Conservation (phyloP, 2,888 invertebrate species). For the Listrodromus nycthemerus region DNA sequence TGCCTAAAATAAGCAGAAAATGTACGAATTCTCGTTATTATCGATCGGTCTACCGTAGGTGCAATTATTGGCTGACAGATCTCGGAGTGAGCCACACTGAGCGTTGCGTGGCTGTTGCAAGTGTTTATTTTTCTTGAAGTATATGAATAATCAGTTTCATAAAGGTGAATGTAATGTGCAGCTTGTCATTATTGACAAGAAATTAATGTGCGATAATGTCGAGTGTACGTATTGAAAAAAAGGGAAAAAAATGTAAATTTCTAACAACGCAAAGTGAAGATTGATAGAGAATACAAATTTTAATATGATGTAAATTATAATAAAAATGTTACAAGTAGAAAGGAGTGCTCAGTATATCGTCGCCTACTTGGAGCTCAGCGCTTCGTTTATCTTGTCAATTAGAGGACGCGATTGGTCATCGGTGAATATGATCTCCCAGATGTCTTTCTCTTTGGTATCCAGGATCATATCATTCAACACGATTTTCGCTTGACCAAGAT, state of each 20-base stretch:
- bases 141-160: slow-evolving; percentile 10
- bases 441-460: slow-evolving; percentile 76
- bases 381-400: slow-evolving; percentile 50
- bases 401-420: slow-evolving; percentile 56
- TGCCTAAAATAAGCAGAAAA: slow-evolving; percentile 3
- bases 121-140: slow-evolving; percentile 27
- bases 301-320: slow-evolving; percentile 68
- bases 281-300: slow-evolving; percentile 69
- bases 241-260: slow-evolving; percentile 36
- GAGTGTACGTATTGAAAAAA: slow-evolving; percentile 29
- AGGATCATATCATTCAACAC: slow-evolving; percentile 84
- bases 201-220: slow-evolving; percentile 29
- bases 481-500: slow-evolving; percentile 83
- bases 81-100: slow-evolving; percentile 20
- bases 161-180: slow-evolving; percentile 30
- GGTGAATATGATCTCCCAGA: slow-evolving; percentile 69
- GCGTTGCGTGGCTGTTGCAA: slow-evolving; percentile 14
- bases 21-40: slow-evolving; percentile 23
- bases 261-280: slow-evolving; percentile 49
- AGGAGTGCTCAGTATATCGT: slow-evolving; percentile 47
- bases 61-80: slow-evolving; percentile 52
- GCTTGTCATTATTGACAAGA: slow-evolving; percentile 19
- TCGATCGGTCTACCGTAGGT: slow-evolving; percentile 47
- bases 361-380: not conserved
- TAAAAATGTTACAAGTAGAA: slow-evolving; percentile 68